Conservation (phyloP, 2,113 vertebrate genomes). For the Coptodon rendalli region DNA sequence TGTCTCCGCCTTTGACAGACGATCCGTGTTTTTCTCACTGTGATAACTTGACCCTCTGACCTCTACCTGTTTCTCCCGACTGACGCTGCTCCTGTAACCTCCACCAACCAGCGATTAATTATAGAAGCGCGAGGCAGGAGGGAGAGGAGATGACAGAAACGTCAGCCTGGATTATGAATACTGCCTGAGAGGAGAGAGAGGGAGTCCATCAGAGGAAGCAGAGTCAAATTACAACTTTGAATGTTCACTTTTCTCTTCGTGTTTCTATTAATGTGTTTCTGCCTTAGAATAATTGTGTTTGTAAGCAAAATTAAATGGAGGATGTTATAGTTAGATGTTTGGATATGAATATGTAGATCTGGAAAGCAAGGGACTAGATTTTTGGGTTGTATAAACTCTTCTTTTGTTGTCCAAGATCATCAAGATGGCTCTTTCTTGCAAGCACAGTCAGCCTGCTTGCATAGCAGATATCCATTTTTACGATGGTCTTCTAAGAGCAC, state of each 20-base stretch:
- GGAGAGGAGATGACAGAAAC: not conserved
- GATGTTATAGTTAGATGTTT: not conserved
- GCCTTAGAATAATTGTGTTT: not conserved
- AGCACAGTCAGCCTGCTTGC: not conserved
- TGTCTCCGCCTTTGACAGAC: not conserved
- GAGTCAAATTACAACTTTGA: not conserved
- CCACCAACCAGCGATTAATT: slow-evolving; percentile 3
- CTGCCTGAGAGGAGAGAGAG: not conserved
- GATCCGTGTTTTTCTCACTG: slow-evolving; percentile 8
- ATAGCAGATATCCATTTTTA: not conserved
- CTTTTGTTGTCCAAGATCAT: not conserved
- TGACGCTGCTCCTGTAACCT: not conserved
- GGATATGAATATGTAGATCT: not conserved
- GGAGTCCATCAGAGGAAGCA: not conserved
- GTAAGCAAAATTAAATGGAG: not conserved
- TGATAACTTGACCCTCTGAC: not conserved
- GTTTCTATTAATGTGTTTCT: not conserved
- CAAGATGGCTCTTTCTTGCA: not conserved
- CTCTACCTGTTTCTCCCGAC: not conserved
- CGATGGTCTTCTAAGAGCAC: fast-evolving
- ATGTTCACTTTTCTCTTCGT: not conserved
- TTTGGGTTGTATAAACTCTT: not conserved
- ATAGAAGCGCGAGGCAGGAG: not conserved
- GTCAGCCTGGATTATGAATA: not conserved
- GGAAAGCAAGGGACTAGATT: not conserved